Base-by-base conservation (phyloP, 2,113 vertebrate genomes). In the Vanacampus margaritifer region DNA sequence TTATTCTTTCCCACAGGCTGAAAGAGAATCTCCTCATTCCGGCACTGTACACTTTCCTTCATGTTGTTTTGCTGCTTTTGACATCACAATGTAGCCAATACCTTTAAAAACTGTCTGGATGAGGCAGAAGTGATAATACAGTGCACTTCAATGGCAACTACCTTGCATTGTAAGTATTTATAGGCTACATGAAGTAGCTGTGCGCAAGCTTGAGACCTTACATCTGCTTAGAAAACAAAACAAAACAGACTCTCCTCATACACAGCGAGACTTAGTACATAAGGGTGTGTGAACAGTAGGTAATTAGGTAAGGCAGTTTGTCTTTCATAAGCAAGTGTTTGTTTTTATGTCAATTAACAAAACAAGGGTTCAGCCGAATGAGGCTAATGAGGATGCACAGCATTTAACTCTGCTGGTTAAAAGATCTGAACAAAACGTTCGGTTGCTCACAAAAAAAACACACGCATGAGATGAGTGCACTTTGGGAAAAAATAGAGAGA, bases 271-370 rank as follows among this genome's bases (percentile, higher is more conserved):
- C 67, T 59, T 35, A 65, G 16, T 68, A 53, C 76, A 67, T 23
- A 59, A 48, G 24, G 62, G 71, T 3, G 74, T 53, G 69, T 60
- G 67, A 74, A 64, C 56, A 63, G 46, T 23, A 35, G 43, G 65
- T 85, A 81, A 78, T 72, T 82, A n/a, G n/a, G n/a, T n/a, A n/a
- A n/a, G 72, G 57, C 75, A 76, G 72, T 37, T 77, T 80, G 58
- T 84, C 63, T 76, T 82, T 76, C 79, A 81, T 67, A 32, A 75
- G 75, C 72, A 46, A 82, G 75, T 79, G 82, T 84, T 89, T 88
- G 81, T 86, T 88, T 85, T 87, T 72, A 78, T 83, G 83, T 84
- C 82, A 88, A 85, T 88, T 85, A 87, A 75, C 71, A 75, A 82
- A 85, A 83, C 82, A 80, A 76, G 81, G 72, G 71, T 84, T 84